phyloP scores from a whole-genome alignment of 2,113 vertebrate species.

The Poeciliopsis occidentalis region DNA sequence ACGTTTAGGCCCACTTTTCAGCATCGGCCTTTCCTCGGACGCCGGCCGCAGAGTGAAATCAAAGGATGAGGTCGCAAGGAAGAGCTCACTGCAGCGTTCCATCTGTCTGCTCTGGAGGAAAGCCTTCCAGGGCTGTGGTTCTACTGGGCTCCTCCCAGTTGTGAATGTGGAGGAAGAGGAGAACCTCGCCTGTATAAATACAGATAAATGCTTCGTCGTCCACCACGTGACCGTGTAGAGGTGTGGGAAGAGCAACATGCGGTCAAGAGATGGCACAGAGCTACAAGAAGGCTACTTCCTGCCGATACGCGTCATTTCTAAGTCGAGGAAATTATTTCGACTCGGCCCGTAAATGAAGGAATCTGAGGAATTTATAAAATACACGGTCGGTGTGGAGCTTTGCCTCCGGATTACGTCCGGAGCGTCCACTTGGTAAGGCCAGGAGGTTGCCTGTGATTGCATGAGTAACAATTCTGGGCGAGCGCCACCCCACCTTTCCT shows the following conservation, averaged over 20 bases:
- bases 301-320: slow-evolving; percentile 54
- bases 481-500: too few species aligned
- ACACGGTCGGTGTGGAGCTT: neutral
- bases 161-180: slow-evolving; percentile 30
- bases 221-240: neutral
- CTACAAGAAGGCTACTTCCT: slow-evolving; percentile 71
- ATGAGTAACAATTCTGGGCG: too few species aligned
- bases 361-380: neutral
- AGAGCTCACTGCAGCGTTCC: neutral
- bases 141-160: slow-evolving; percentile 30
- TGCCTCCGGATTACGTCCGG: neutral
- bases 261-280: slow-evolving; percentile 24
- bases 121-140: slow-evolving; percentile 29
- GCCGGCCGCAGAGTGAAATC: too few species aligned
- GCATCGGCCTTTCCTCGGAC: neutral
- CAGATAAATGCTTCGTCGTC: slow-evolving; percentile 28
- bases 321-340: slow-evolving; percentile 43
- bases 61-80: neutral
- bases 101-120: slow-evolving; percentile 5
- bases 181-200: slow-evolving; percentile 53
- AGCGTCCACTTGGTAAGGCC: too few species aligned
- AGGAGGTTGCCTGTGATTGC: neutral
- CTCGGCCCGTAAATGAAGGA: too few species aligned
- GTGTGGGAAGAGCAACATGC: neutral
- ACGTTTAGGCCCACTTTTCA: neutral